These are phyloP conservation scores for Epinephelus fuscoguttatus DNA, from an alignment of 2,113 vertebrate species.

Conservation along the genomic window DNA sequence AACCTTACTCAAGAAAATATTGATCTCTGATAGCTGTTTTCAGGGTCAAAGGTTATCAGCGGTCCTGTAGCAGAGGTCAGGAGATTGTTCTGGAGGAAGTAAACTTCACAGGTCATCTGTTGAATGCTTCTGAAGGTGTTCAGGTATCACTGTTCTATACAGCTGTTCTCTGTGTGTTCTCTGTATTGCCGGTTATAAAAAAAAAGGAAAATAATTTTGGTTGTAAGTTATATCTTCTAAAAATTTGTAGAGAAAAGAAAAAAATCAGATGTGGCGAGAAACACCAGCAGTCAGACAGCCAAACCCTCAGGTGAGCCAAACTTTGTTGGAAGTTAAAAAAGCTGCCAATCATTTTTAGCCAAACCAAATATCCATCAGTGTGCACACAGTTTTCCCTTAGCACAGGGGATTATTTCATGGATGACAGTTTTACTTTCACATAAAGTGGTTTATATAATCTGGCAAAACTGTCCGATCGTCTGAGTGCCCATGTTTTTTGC, in stretches of 20 bases:
- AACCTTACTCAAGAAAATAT: constrained; percentile 43
- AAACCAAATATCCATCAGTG: neutral
- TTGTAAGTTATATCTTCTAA: no score
- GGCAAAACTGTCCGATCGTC: neutral
- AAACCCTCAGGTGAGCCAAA: neutral
- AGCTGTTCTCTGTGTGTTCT: no score
- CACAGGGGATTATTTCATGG: neutral
- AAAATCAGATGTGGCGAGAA: neutral
- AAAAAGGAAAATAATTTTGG: no score
- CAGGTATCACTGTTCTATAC: neutral
- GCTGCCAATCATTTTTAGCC: neutral
- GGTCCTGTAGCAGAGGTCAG: constrained; percentile 37
- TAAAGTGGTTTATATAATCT: constrained; percentile 4
- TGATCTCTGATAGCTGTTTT: constrained; percentile 57
- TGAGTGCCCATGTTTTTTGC: neutral
- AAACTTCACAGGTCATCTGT: constrained; percentile 16
- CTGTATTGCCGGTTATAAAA: neutral
- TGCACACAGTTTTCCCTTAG: neutral
- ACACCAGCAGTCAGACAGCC: neutral
- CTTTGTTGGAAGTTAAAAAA: neutral
- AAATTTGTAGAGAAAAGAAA: neutral
- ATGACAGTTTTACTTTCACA: neutral
- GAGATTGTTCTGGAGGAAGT: constrained; percentile 52
- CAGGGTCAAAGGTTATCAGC: constrained; percentile 71
- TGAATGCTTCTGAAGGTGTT: constrained; percentile 13